Conservation (phyloP, 2,113 vertebrate species). For the Narcine bancroftii region DNA sequence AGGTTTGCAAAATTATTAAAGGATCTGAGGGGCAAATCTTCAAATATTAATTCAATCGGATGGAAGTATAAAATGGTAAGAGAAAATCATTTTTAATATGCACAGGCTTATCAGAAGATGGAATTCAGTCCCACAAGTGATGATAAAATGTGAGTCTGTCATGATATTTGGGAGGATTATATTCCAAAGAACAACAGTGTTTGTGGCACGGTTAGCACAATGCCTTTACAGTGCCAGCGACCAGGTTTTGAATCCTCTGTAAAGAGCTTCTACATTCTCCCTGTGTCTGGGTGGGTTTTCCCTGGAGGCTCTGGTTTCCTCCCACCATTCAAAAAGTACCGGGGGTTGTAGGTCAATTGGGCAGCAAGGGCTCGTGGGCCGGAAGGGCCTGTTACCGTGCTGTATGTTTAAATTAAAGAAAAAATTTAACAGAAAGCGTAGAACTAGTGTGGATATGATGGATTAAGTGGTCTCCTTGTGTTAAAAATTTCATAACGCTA, state of each 20-base stretch:
- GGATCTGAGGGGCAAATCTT: neutral
- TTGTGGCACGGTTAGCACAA: too few species aligned
- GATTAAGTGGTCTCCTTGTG: neutral
- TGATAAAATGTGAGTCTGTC: neutral
- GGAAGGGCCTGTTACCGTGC: too few species aligned
- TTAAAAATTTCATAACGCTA: conserved; percentile 2
- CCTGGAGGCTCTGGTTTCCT: too few species aligned
- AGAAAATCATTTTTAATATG: neutral
- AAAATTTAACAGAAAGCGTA: neutral
- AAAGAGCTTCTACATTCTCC: too few species aligned
- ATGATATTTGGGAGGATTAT: neutral
- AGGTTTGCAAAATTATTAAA: neutral
- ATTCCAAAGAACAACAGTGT: neutral
- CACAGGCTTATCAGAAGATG: neutral
- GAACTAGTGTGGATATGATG: neutral
- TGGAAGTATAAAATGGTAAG: neutral
- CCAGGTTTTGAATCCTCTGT: too few species aligned
- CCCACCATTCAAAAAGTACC: too few species aligned
- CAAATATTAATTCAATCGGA: neutral
- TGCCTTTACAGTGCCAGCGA: too few species aligned
- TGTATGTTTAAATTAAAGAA: too few species aligned
- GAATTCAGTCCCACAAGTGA: neutral
- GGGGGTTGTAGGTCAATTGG: too few species aligned
- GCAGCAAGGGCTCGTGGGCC: too few species aligned
- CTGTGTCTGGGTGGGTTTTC: too few species aligned